Conservation (phyloP, 1,140 invertebrate genomes). For the roundworm (Caenorhabditis elegans) region WBcel235 BX284602.5:13000501-13001000, state of each 20-base stretch:
- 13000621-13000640: neutral
- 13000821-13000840: neutral
- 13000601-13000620: too few species aligned
- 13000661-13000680: neutral
- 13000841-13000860: slow-evolving; percentile 8
- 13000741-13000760: neutral
- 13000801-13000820: neutral
- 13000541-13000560: too few species aligned
- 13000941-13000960: too few species aligned
- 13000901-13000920: neutral
- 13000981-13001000: neutral
- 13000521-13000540: too few species aligned
- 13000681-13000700: slow-evolving; percentile 35
- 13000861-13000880: neutral
- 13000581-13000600: too few species aligned
- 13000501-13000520: too few species aligned
- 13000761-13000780: slow-evolving; percentile 1
- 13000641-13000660: too few species aligned
- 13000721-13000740: neutral
- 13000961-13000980: neutral
- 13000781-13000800: neutral
- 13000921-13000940: slow-evolving; percentile 20
- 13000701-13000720: slow-evolving; percentile 24
- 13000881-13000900: neutral
- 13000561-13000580: too few species aligned